phyloP scores from a whole-genome alignment of 2,888 invertebrate species.

The Spodoptera picta region DNA sequence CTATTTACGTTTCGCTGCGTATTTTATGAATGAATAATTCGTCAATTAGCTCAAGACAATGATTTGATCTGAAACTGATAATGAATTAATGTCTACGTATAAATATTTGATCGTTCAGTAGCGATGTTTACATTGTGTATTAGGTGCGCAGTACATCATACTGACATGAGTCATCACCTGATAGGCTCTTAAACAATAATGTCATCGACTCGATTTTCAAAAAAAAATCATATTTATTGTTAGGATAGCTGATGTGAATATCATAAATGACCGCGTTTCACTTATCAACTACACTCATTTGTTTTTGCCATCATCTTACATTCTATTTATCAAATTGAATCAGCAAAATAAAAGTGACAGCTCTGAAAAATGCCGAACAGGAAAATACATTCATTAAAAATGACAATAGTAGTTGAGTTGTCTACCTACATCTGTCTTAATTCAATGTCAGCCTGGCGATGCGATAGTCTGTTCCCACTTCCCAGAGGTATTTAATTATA shows the following conservation, averaged over 20 bases:
- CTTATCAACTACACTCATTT: constrained; percentile 36
- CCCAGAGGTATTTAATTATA: constrained; percentile 12
- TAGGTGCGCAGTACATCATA: constrained; percentile 1
- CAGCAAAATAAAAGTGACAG: constrained; percentile 14
- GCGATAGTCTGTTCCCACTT: constrained; percentile 2
- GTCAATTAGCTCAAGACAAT: too few species aligned
- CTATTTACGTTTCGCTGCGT: too few species aligned
- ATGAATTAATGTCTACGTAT: too few species aligned
- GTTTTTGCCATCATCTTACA: constrained; percentile 13
- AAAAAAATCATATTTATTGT: constrained; percentile 7
- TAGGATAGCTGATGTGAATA: constrained; percentile 11
- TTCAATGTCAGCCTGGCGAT: constrained; percentile 20
- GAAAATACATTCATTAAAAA: constrained; percentile 28
- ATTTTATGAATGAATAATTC: too few species aligned
- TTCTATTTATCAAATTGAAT: constrained; percentile 15
- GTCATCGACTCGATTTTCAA: constrained; percentile 7
- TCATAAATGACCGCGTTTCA: constrained; percentile 34
- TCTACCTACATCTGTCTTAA: constrained; percentile 21
- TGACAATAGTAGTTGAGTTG: constrained; percentile 22
- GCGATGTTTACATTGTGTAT: too few species aligned
- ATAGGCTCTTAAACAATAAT: constrained; percentile 11
- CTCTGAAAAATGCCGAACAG: constrained; percentile 18
- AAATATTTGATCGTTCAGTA: too few species aligned
- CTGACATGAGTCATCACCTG: background rate
- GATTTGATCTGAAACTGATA: too few species aligned